Conservation (phyloP, 1,140 invertebrate species). For the Paraescarpia echinospica region DNA sequence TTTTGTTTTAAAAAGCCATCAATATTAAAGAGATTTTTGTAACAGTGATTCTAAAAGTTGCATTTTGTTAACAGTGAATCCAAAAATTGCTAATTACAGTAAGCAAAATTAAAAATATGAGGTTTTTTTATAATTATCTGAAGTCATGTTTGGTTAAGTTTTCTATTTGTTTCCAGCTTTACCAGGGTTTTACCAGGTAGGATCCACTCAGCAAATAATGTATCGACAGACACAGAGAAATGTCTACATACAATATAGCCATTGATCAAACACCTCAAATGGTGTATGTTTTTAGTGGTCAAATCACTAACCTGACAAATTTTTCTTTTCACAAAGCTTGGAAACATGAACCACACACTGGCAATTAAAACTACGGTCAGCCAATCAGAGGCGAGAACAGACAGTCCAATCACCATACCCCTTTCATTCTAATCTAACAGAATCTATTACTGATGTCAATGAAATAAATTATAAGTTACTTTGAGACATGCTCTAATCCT, state of each 20-base stretch:
- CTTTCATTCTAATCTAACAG: background rate
- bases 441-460: background rate
- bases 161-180: background rate
- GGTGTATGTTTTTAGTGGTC: background rate
- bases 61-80: too few species aligned
- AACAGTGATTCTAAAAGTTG: background rate
- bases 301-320: background rate
- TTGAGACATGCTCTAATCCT: background rate
- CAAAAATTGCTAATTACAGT: too few species aligned
- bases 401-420: background rate
- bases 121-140: too few species aligned
- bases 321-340: background rate
- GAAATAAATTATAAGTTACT: background rate
- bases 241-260: conserved; percentile 1
- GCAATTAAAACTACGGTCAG: background rate
- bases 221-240: background rate
- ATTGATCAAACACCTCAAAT: background rate
- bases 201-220: background rate
- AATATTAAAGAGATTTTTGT: too few species aligned
- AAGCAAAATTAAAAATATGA: too few species aligned
- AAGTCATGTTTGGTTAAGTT: too few species aligned
- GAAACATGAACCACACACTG: background rate
- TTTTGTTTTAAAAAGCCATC: background rate
- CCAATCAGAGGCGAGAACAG: background rate
- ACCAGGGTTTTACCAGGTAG: background rate